Percentiles rank a stretch among this genome's conserved stretches.
Conservation (phyloP, 1,140 invertebrate species). For the Kradibia gibbosae region DNA sequence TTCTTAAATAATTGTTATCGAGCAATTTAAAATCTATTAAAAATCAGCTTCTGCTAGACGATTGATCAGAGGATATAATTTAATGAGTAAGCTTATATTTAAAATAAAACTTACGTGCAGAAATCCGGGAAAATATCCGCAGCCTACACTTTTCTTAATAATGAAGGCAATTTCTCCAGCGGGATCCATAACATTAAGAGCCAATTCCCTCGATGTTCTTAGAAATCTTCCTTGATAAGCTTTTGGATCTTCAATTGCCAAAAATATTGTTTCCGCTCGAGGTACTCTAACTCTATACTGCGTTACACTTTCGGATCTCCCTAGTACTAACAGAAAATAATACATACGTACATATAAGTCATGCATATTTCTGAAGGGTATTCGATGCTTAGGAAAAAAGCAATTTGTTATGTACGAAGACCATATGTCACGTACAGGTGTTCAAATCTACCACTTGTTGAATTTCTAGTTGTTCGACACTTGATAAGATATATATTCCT, state of each 20-base stretch:
- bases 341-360: background rate
- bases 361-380: background rate
- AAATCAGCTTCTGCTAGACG: too few relatives aligned
- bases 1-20: too few relatives aligned
- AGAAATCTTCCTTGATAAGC: conserved; percentile 34
- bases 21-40: too few relatives aligned
- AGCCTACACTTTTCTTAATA: conserved; percentile 56
- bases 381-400: background rate
- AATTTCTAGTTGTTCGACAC: conserved; percentile 63
- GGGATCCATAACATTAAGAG: conserved; percentile 57
- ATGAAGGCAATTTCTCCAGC: conserved; percentile 58
- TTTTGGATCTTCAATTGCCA: conserved; percentile 55
- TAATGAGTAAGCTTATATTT: background rate
- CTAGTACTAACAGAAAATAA: conserved; percentile 55
- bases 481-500: conserved; percentile 56
- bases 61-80: too few relatives aligned
- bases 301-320: conserved; percentile 47
- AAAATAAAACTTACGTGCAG: conserved; percentile 52
- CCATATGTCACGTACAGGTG: conserved; percentile 52
- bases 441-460: conserved; percentile 60
- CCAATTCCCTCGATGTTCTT: conserved; percentile 53
- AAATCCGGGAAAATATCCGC: conserved; percentile 55
- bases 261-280: conserved; percentile 60
- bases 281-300: conserved; percentile 62
- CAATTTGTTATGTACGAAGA: background rate